A percentile compares a stretch with the other conserved stretches of the same genome.
Conservation (phyloP, 2,113 vertebrate species). For the Tupaia chinensis region DNA sequence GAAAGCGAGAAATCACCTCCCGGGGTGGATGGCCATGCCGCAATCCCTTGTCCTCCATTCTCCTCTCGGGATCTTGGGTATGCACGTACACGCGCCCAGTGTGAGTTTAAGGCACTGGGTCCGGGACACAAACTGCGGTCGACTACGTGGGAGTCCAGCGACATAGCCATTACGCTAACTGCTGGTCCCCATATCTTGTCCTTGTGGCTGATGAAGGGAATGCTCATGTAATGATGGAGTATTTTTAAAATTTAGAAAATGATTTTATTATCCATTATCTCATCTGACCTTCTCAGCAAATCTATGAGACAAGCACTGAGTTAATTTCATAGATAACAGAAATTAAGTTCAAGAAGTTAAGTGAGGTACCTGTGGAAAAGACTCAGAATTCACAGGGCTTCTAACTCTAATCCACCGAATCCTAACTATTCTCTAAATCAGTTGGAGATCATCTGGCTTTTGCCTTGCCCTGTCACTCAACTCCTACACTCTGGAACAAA, state of each 20-base stretch:
- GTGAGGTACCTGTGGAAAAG: neutral
- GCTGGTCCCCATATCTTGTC: neutral
- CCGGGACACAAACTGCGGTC: too few relatives aligned
- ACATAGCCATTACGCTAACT: too few relatives aligned
- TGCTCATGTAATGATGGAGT: neutral
- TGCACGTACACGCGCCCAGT: too few relatives aligned
- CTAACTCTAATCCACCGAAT: neutral
- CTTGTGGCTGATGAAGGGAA: neutral
- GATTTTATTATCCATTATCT: neutral
- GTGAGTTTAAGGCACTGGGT: too few relatives aligned
- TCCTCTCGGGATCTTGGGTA: too few relatives aligned
- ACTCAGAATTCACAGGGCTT: neutral
- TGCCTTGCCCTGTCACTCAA: neutral
- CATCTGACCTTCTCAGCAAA: neutral
- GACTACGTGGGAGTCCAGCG: too few relatives aligned
- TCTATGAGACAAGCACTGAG: neutral
- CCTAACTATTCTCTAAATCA: neutral
- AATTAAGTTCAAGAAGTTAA: neutral
- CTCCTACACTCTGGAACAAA: neutral
- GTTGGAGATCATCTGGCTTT: neutral
- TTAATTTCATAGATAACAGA: neutral
- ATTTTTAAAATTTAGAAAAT: conserved; percentile 2
- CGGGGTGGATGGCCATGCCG: too few relatives aligned
- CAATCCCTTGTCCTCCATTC: too few relatives aligned
- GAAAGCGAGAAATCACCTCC: too few relatives aligned